Evolutionary conservation across 2,888 invertebrate genomes (phyloP), one percentile per base, ranked within the genome.

Genomic region (Mimachlamys varia): DNA sequence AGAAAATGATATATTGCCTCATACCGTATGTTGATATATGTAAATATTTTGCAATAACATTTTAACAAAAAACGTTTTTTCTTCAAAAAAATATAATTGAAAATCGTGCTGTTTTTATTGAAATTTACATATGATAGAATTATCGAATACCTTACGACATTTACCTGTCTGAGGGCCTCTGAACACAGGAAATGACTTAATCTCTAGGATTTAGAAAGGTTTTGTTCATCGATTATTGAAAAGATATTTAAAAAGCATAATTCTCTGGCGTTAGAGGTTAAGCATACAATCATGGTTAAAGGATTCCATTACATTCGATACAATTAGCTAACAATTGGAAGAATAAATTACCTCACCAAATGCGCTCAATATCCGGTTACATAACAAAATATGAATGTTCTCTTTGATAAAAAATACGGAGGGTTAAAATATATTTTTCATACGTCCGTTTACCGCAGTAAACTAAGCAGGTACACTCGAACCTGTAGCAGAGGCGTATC

Each of bases 201-300:
- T 76, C 76, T 76, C 76, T 76, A 0, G 33, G 76, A 76, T 76
- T 76, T 76, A 76, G 27, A 12, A 13, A 76, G 13, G 76, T 76
- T 76, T 76, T 76, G 76, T 76, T 76, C 76, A 76, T 76, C 76
- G 76, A 76, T 76, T 76, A 76, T 76, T 76, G 76, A 76, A 76
- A 76, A 76, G 15, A 76, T 76, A 76, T 76, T 76, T 76, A 76
- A 76, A 50, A 76, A 76, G 76, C 76, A 76, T 76, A 27, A 76
- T 76, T 76, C 15, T 76, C 33, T 76, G 76, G 7, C 33, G 76
- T 19, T 58, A 76, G 76, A 76, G 76, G 76, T 76, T 76, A 76
- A 76, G 15, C 76, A 76, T 76, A 2, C 76, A 33, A 27, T 76
- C 33, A 76, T 76, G 33, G 27, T 33, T 76, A 76, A 76, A 22